Conservation (phyloP, 2,888 invertebrate genomes). For the Standfussiana lucernea region DNA sequence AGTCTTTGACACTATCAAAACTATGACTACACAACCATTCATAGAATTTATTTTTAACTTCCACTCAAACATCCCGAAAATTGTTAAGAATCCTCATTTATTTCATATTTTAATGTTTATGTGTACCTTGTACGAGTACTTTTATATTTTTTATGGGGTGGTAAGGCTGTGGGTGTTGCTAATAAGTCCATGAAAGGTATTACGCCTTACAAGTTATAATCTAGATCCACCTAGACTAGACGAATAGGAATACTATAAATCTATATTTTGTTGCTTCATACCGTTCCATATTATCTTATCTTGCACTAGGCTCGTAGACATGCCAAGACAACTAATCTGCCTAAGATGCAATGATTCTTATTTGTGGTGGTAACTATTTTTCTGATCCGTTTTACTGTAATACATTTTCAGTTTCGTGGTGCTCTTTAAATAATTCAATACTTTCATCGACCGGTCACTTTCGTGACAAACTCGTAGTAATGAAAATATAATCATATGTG, state of each 20-base stretch:
- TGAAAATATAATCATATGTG: slow-evolving; percentile 10
- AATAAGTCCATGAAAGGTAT: not conserved
- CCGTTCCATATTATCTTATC: slow-evolving; percentile 26
- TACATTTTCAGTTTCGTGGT: not conserved
- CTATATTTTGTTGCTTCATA: not conserved
- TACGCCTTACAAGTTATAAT: not conserved
- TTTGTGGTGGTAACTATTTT: not conserved
- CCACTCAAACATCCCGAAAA: not conserved
- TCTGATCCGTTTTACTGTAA: slow-evolving; percentile 1
- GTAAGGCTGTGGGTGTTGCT: not conserved
- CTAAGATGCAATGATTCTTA: not conserved
- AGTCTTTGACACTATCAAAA: no score
- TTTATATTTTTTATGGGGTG: no score
- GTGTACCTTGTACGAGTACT: no score
- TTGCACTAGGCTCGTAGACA: slow-evolving; percentile 20
- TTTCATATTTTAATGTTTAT: not conserved
- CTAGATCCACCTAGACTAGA: slow-evolving; percentile 1
- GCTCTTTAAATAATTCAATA: slow-evolving; percentile 2
- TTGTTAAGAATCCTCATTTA: not conserved
- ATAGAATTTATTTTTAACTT: no score
- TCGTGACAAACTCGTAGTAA: not conserved
- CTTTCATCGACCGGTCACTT: slow-evolving; percentile 8
- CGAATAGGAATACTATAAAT: not conserved
- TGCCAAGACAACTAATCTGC: not conserved
- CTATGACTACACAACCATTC: no score